Conservation (phyloP, 1,140 invertebrate genomes). For the Aphis gossypii region DNA sequence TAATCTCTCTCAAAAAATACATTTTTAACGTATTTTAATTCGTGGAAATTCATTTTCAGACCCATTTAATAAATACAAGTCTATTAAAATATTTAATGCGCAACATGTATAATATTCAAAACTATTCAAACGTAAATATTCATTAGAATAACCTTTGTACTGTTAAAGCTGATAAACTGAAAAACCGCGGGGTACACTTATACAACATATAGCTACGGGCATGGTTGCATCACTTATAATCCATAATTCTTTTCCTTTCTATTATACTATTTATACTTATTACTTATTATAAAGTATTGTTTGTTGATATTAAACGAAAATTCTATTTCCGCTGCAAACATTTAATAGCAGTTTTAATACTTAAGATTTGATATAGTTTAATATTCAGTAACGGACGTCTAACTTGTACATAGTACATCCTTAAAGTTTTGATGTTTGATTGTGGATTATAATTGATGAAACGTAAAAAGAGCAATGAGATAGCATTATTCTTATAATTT, state of each 20-base stretch:
- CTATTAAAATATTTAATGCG: not conserved
- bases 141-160: constrained; percentile 2
- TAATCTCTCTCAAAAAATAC: not conserved
- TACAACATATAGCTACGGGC: not conserved
- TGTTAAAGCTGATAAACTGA: constrained; percentile 7
- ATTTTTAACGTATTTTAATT: not conserved
- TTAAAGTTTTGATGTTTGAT: not conserved
- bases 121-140: constrained; percentile 10
- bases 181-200: not conserved
- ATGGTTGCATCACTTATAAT: not conserved
- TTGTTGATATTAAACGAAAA: not conserved
- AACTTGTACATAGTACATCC: not conserved
- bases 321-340: not conserved
- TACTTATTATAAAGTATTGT: not conserved
- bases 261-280: not conserved
- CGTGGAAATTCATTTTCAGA: not conserved
- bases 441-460: too few relatives aligned
- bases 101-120: not conserved
- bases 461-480: not conserved
- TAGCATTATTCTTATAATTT: not conserved
- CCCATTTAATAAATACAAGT: not conserved
- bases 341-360: not conserved
- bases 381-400: too few relatives aligned
- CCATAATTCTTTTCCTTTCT: not conserved
- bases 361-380: not conserved